Evolutionary conservation across 2,113 vertebrate species (phyloP), one percentile per base, ranked within the genome.

Genomic region (Otolemur garnettii): DNA sequence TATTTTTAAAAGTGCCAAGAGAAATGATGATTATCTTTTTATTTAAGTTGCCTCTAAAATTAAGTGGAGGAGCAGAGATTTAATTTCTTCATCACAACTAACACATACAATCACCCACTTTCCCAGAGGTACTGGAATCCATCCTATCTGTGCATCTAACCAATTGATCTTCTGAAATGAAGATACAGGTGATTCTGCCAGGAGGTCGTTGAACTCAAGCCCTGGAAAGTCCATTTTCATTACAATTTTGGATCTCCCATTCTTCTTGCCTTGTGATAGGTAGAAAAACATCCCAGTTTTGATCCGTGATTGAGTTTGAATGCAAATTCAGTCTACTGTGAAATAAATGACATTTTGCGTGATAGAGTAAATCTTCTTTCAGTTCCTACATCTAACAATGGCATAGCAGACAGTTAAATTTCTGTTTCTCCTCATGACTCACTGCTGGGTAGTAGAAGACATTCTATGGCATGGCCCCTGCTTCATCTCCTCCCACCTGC

Each of bases 11-110:
- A 96, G 55, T 96, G 77, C 87, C 97, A 96, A 96, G 57, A 0
- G 26, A 97, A 97, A 98, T 92, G 96, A 97, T 0, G 5, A 94
- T 3, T 2, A 35, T 77, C 80, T 66, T 92, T 98, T 96, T 90
- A 69, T 3, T 93, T 92, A 87, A 96, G 94, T 96, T 42, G 4
- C 82, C 91, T 94, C 81, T 82, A 50, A 94, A 91, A 66, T 59
- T 91, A 80, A 45, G n/a, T 71, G 93, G 22, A 38, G 88, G 12
- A 97, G 55, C 18, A 97, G 92, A 62, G 59, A 81, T 96, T 96
- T 64, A 64, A 79, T 92, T 98, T 88, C 77, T 18, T 59, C 1
- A 0, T 28, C 75, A 28, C 26, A 79, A 35, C 57, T 79, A 92
- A 30, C 10, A 86, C 94, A 9, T 89, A 24, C 53, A 92, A 85